Evolutionary conservation across 2,113 vertebrate genomes (phyloP).

Genomic region (Oreochromis niloticus): DNA sequence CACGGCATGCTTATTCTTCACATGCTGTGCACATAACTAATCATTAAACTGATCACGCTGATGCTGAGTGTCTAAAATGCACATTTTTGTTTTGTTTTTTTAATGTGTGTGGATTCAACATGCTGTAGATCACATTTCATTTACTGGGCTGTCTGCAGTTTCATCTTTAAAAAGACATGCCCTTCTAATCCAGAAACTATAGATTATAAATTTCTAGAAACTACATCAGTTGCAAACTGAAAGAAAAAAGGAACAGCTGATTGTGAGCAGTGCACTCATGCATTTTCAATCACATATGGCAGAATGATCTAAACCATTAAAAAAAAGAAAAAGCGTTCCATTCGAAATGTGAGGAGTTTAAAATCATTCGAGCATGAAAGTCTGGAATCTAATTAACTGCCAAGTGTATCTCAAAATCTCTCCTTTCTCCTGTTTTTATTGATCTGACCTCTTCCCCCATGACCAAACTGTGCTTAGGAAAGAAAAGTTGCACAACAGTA

Average conservation of each 20-base stretch:
- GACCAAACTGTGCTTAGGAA: not conserved
- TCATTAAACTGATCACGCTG: not conserved
- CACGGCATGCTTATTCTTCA: not conserved
- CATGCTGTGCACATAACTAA: constrained; percentile 33
- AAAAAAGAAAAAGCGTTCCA: not conserved
- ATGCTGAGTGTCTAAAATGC: not conserved
- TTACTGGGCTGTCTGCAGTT: not conserved
- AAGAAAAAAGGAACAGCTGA: not conserved
- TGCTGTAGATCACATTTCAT: not conserved
- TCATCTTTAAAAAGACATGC: not conserved
- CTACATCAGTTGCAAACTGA: not conserved
- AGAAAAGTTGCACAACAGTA: not conserved
- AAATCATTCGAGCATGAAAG: not conserved
- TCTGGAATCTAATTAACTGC: not conserved
- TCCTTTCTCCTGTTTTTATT: not conserved
- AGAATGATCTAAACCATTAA: not conserved
- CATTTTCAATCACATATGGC: constrained; percentile 11
- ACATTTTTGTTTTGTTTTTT: not conserved
- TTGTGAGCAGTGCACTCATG: constrained; percentile 32
- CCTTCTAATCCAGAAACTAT: not conserved
- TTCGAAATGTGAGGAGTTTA: not conserved
- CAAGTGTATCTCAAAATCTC: not conserved
- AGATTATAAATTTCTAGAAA: not conserved
- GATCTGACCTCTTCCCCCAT: not conserved
- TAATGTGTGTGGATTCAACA: not conserved